Percentiles rank a stretch among this genome's conserved stretches.
Conservation (phyloP, 2,113 vertebrate genomes). For the Ammodytes dubius region DNA sequence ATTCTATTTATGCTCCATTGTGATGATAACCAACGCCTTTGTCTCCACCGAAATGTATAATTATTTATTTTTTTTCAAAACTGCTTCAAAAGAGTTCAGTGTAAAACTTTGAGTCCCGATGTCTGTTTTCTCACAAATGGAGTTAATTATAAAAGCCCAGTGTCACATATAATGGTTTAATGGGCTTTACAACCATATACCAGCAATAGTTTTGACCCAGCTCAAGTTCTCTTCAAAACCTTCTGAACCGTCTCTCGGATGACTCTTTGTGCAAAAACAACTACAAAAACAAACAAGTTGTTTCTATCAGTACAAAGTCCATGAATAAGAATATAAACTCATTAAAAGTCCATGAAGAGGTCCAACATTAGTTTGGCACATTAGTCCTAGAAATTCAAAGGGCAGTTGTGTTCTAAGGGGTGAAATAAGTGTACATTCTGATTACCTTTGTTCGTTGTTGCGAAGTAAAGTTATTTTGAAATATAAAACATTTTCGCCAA, state of each 20-base stretch:
- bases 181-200: not conserved
- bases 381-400: no score
- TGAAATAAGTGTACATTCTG: not conserved
- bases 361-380: not conserved
- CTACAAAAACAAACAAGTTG: not conserved
- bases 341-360: not conserved
- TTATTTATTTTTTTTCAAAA: not conserved
- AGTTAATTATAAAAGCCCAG: not conserved
- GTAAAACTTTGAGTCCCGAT: not conserved
- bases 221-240: not conserved
- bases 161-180: not conserved
- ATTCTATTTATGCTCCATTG: not conserved
- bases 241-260: not conserved
- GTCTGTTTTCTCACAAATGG: not conserved
- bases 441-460: no score
- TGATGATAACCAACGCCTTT: not conserved
- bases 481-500: not conserved
- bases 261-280: not conserved
- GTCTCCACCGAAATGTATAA: not conserved
- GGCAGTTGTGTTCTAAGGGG: no score
- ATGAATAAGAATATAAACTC: not conserved
- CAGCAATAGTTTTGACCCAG: not conserved
- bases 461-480: not conserved
- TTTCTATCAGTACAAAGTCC: not conserved
- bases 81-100: not conserved